Conservation (phyloP, 1,140 invertebrate species). For the Zophobas atratus region DNA sequence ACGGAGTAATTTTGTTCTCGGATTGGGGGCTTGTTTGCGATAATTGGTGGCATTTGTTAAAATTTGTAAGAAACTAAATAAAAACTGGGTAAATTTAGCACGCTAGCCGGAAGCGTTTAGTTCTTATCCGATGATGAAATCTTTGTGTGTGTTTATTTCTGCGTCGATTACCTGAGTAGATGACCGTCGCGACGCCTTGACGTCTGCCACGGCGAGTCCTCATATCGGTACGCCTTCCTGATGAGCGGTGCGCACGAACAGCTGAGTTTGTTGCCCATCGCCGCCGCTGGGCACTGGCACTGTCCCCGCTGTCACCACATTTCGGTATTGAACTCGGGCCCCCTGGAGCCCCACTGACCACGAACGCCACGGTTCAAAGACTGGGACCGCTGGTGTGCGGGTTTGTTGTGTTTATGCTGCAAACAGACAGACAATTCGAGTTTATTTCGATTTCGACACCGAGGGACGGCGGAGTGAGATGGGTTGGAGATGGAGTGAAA, state of each 20-base stretch:
- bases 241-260: slow-evolving; percentile 95
- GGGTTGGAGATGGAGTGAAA: too few relatives aligned
- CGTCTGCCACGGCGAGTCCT: slow-evolving; percentile 93
- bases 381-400: slow-evolving; percentile 74
- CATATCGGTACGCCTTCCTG: slow-evolving; percentile 94
- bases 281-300: slow-evolving; percentile 67
- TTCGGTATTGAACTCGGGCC: slow-evolving; percentile 71
- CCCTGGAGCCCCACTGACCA: slow-evolving; percentile 75
- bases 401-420: slow-evolving; percentile 66
- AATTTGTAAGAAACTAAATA: too few relatives aligned
- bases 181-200: slow-evolving; percentile 90
- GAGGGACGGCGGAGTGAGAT: neutral
- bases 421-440: slow-evolving; percentile 43
- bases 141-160: neutral
- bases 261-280: slow-evolving; percentile 96
- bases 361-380: slow-evolving; percentile 79
- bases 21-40: too few relatives aligned
- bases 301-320: slow-evolving; percentile 82
- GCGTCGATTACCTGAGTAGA: slow-evolving; percentile 83
- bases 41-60: too few relatives aligned
- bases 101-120: too few relatives aligned
- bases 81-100: too few relatives aligned
- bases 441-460: neutral
- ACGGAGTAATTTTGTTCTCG: too few relatives aligned
- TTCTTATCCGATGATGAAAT: neutral